Evolutionary conservation across 2,797 vertebrate species (phyloP), one percentile per base, ranked within the genome.

Genomic region (Leuciscus waleckii): DNA sequence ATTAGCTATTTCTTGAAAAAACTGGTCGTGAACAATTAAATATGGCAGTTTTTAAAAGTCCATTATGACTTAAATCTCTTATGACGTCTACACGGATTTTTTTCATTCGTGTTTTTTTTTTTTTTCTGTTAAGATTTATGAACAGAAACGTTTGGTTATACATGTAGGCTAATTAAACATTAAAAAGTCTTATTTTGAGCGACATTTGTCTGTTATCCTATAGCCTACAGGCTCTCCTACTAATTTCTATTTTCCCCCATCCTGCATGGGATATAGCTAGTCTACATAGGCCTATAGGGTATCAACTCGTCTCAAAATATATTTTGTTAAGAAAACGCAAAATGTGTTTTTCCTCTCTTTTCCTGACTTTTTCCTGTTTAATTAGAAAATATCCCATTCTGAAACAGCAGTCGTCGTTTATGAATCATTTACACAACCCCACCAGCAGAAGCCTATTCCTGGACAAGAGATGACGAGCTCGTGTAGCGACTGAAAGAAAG

Each of bases 391-490:
- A 80, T 71, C 77, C 71, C 84, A 73, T 85, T 78, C 76, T 82
- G 32, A 80, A 85, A 86, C 75, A 78, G 85, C 83, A 85, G 69
- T 49, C 82, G 68, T 71, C 83, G 68, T 83, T 80, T 67, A 39
- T 87, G 89, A 90, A 88, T 87, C 87, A 80, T 85, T 61, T 79
- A 78, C 76, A 69, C 83, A 63, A 74, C 77, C 63, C 87, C 85
- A 87, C 87, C 85, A 87, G 71, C 69, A 84, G 46, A 16, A 49
- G 83, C 41, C 82, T 88, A 90, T 87, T 85, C 76, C 81, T 29
- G 85, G 86, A 82, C 85, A 79, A 83, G 84, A 82, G 89, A 88
- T 69, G 83, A 85, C 73, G 87, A 88, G 85, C 76, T 90, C 58
- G 14, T 32, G 16, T 7, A 58, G 56, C 77, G 68, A 17, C 86